Conservation (phyloP, 2,113 vertebrate genomes). For the Peromyscus maniculatus region DNA sequence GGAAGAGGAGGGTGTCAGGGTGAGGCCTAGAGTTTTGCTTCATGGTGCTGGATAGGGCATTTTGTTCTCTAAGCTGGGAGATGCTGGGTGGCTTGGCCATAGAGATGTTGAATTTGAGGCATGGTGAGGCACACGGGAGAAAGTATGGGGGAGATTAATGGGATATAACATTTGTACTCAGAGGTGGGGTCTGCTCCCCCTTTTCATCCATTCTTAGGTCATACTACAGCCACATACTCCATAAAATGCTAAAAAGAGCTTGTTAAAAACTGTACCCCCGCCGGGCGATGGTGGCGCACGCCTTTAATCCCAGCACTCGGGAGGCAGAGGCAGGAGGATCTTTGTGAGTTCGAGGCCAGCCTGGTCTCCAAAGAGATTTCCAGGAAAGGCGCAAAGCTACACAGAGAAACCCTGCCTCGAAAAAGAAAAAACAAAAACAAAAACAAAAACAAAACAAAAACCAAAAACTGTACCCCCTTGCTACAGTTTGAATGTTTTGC, state of each 20-base stretch:
- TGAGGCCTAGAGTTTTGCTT: background rate
- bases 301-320: too few species aligned
- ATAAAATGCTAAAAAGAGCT: background rate
- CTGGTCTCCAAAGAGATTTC: too few species aligned
- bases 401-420: too few species aligned
- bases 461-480: background rate
- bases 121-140: background rate
- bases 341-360: too few species aligned
- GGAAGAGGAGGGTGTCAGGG: background rate
- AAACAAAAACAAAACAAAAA: too few species aligned
- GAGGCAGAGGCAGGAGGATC: too few species aligned
- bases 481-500: background rate
- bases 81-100: fast-evolving
- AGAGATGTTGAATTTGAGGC: background rate
- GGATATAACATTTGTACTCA: background rate
- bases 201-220: background rate
- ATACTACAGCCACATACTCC: background rate
- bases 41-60: background rate
- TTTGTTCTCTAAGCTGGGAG: background rate
- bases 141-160: background rate
- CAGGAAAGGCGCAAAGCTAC: too few species aligned
- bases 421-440: too few species aligned
- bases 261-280: background rate
- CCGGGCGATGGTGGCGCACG: too few species aligned
- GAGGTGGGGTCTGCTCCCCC: background rate